Base-by-base conservation (phyloP, 2,888 invertebrate genomes). In the Drosophila cracens region DNA sequence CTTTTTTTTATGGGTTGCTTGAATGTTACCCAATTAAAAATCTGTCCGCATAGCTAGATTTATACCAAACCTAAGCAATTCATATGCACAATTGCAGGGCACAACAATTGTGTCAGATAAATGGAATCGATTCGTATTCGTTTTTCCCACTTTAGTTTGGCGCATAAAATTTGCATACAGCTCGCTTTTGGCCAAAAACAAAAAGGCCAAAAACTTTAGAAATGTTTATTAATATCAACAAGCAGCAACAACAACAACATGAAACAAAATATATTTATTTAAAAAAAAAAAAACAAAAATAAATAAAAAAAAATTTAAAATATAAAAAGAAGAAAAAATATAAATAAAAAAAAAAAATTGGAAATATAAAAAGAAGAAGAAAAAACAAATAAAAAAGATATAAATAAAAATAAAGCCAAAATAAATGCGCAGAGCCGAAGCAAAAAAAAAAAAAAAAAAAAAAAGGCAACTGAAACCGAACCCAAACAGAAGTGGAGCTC, bases 151-250 rank as follows among this genome's bases (percentile, higher is more conserved):
- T 88, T 81, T 64, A 81, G 57, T 79, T 83, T 64, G 40, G 61
- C 72, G 65, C 60, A 83, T 65, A 46, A 66, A 79, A 89, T 85
- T 89, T 89, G 89, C 89, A 87, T 89, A 82, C 43, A 71, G 70
- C 58, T 78, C 49, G 74, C 74, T 62, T 68, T 83, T 70, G 43
- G 70, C 68, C 65, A 60, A 58, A 66, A 27, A 43, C 52, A 62
- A 68, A 76, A 76, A 76, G 58, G 76, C 71, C 65, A 82, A 76
- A 70, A 75, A 62, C 70, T 76, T 61, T 64, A 77, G 69, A 85
- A 87, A 89, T 89, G 81, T 87, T 88, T 85, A 89, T 82, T 85
- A 85, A 87, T 83, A 82, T 59, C 78, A 73, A 59, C 38, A 63
- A 57, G 58, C 71, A 67, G 40, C 61, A 57, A 3, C 27, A 51